phyloP scores from a whole-genome alignment of 2,113 vertebrate species.

The Anguilla japonica region DNA sequence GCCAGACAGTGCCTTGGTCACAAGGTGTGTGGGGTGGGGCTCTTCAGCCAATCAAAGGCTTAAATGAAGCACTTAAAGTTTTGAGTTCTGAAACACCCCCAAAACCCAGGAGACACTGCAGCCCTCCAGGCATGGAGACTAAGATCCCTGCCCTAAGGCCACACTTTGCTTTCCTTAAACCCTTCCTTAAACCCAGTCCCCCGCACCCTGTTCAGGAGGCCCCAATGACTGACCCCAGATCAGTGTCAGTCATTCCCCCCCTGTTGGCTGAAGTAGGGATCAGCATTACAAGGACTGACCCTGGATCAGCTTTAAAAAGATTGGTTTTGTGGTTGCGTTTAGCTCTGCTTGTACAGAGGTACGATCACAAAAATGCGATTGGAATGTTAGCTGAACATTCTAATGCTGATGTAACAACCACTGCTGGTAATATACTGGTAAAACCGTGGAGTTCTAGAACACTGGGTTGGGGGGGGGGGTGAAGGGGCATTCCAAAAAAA shows the following conservation, averaged over 20 bases:
- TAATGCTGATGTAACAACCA: too few species aligned
- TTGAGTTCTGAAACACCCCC: too few species aligned
- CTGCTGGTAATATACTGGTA: not conserved
- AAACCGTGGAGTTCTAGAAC: not conserved
- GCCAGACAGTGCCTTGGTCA: too few species aligned
- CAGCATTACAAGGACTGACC: not conserved
- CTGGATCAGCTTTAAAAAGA: not conserved
- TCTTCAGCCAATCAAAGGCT: too few species aligned
- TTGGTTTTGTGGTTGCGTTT: not conserved
- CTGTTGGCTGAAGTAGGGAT: not conserved
- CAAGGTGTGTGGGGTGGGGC: too few species aligned
- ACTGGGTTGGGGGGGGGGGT: not conserved
- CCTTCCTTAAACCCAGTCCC: not conserved
- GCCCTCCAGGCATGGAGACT: too few species aligned
- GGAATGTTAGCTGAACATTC: too few species aligned
- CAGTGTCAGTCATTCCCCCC: not conserved
- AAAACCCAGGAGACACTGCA: too few species aligned
- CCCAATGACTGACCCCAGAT: not conserved
- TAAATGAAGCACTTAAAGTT: too few species aligned
- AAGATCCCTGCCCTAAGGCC: too few species aligned
- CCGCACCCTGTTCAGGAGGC: not conserved
- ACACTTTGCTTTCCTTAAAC: too few species aligned
- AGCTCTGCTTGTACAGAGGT: not conserved
- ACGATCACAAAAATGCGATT: too few species aligned
- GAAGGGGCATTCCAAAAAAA: conserved; percentile 37